Conservation (phyloP, 2,888 invertebrate genomes). For the Drosophila acutilabella region DNA sequence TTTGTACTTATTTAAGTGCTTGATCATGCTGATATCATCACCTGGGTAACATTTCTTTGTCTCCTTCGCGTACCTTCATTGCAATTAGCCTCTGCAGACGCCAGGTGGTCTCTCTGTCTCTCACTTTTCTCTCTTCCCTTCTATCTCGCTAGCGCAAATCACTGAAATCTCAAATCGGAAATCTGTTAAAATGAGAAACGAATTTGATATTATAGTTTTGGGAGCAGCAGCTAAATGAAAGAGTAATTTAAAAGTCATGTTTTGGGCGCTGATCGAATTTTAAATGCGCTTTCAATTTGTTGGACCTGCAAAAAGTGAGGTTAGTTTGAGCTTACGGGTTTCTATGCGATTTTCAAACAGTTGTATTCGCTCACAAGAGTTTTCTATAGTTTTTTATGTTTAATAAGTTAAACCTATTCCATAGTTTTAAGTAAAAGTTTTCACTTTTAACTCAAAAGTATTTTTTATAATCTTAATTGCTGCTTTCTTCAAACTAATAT, state of each 20-base stretch:
- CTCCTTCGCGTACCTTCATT: slow-evolving; percentile 56
- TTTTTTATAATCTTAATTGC: not conserved
- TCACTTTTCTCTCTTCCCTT: not conserved
- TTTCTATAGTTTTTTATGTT: no score
- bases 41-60: slow-evolving; percentile 70
- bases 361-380: no score
- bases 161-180: slow-evolving; percentile 61
- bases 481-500: not conserved
- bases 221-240: slow-evolving; percentile 57
- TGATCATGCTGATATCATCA: slow-evolving; percentile 81
- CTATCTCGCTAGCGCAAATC: not conserved
- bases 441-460: not conserved
- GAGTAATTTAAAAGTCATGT: slow-evolving; percentile 1
- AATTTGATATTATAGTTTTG: slow-evolving; percentile 62
- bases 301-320: not conserved
- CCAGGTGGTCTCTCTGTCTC: slow-evolving; percentile 72
- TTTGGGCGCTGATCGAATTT: slow-evolving; percentile 24
- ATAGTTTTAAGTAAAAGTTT: not conserved
- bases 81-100: slow-evolving; percentile 71
- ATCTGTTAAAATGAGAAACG: slow-evolving; percentile 55
- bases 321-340: not conserved
- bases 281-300: slow-evolving; percentile 31
- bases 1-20: slow-evolving; percentile 80
- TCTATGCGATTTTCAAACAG: not conserved
- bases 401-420: no score